Conservation (phyloP, 2,888 invertebrate genomes). For the Sminthurinus aureus region DNA sequence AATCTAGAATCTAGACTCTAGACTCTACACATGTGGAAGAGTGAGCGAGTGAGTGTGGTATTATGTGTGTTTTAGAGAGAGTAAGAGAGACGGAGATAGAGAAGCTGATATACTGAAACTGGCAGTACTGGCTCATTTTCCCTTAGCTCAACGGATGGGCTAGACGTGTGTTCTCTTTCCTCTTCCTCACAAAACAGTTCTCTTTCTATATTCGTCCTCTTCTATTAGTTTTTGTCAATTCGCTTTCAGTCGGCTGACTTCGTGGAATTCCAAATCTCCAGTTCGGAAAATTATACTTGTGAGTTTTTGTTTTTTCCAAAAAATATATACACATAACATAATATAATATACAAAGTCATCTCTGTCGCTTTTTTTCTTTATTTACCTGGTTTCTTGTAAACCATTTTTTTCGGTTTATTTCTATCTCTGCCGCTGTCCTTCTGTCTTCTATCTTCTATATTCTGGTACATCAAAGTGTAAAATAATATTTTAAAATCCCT, state of each 20-base stretch:
- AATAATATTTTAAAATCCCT: too few relatives aligned
- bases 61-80: background rate
- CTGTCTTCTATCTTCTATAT: too few relatives aligned
- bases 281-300: background rate
- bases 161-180: conserved; percentile 25
- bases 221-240: conserved; percentile 22
- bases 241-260: background rate
- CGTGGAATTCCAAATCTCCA: conserved; percentile 1
- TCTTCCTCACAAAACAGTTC: background rate
- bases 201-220: background rate
- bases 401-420: too few relatives aligned
- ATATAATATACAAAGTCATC: background rate
- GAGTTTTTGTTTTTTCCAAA: background rate
- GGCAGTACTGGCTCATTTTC: conserved; percentile 30
- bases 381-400: background rate
- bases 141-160: conserved; percentile 34
- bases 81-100: background rate
- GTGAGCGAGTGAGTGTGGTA: background rate
- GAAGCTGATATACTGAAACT: conserved; percentile 2
- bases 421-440: too few relatives aligned
- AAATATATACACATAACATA: background rate
- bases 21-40: background rate
- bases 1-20: background rate
- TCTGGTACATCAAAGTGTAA: too few relatives aligned
- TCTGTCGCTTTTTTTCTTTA: background rate